Conservation (phyloP, 2,888 invertebrate genomes). For the Drosophila mimica region DNA sequence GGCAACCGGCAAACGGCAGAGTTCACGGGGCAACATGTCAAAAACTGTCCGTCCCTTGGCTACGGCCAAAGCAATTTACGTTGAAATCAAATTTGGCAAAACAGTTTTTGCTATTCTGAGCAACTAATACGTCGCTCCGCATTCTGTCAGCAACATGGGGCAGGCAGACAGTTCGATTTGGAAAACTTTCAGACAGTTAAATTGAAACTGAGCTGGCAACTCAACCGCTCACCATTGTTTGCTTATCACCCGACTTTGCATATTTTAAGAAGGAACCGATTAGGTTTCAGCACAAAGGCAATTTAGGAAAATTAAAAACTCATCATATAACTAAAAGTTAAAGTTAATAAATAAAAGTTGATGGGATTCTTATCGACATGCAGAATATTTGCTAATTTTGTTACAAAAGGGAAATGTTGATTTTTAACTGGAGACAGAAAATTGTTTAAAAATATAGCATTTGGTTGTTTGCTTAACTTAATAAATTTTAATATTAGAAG, state of each 20-base stretch:
- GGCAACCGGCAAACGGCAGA: conserved; percentile 7
- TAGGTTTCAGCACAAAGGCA: not conserved
- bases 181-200: conserved; percentile 10
- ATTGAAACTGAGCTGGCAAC: conserved; percentile 4
- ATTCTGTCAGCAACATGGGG: conserved; percentile 6
- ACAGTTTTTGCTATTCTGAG: conserved; percentile 34
- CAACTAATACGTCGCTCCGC: conserved; percentile 39
- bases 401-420: not conserved
- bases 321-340: not conserved
- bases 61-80: conserved; percentile 41
- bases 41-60: conserved; percentile 37
- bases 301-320: conserved; percentile 21
- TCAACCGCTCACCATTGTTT: not conserved
- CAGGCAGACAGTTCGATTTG: conserved; percentile 23
- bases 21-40: conserved; percentile 29
- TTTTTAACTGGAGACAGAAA: not conserved
- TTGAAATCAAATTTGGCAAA: conserved; percentile 68
- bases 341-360: not conserved
- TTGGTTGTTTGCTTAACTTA: not conserved
- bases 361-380: not conserved
- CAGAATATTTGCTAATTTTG: not conserved
- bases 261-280: conserved; percentile 6
- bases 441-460: not conserved
- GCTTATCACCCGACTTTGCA: conserved; percentile 1
- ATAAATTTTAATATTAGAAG: not conserved